Evolutionary conservation across 2,888 invertebrate genomes (phyloP).

Genomic region (Chironomus tentans): DNA sequence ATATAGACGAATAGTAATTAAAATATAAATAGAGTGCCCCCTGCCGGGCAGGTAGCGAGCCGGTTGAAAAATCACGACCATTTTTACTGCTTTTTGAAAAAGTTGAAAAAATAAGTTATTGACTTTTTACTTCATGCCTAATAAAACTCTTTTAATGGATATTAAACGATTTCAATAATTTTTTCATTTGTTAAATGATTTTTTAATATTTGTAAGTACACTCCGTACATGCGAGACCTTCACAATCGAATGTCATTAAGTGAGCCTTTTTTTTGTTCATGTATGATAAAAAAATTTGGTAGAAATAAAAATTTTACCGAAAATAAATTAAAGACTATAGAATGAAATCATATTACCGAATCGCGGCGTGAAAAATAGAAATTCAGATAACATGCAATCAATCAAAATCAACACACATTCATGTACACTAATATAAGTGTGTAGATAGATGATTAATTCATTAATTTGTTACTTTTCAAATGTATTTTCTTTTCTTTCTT

Average conservation of each 20-base stretch:
- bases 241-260: not conserved
- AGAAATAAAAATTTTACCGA: not conserved
- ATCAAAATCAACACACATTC: slow-evolving; percentile 1
- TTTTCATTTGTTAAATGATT: not conserved
- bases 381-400: not conserved
- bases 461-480: too few relatives aligned
- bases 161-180: not conserved
- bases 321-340: not conserved
- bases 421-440: too few relatives aligned
- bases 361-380: not conserved
- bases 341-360: not conserved
- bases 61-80: too few relatives aligned
- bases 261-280: not conserved
- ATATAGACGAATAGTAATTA: not conserved
- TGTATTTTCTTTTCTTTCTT: too few relatives aligned
- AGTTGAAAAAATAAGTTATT: too few relatives aligned
- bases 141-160: not conserved
- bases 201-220: not conserved
- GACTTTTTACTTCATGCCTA: not conserved
- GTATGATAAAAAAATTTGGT: not conserved
- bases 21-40: not conserved
- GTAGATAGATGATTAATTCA: too few relatives aligned
- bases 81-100: too few relatives aligned
- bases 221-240: not conserved
- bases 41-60: not conserved